Base-by-base conservation (phyloP, 1,140 invertebrate species). In the Drosophila paulistorum region DNA sequence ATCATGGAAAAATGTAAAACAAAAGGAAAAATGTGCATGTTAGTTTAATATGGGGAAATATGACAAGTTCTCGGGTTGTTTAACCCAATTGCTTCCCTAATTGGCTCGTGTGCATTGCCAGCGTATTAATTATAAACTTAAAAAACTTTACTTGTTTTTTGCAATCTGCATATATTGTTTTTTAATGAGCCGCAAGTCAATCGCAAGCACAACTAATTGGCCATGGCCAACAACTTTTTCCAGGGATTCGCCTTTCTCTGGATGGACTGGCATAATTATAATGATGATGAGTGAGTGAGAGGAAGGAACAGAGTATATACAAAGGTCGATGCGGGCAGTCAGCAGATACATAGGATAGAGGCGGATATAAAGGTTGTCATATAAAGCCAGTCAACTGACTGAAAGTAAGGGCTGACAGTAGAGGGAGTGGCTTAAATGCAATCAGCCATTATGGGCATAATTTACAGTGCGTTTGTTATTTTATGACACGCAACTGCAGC, bases 111-210 rank as follows among this genome's bases (percentile, higher is more conserved):
- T 74, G 76, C 65, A 82, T 77, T 77, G 76, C 72, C 57, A 60
- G 51, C 68, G 79, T 80, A 68, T 83, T 89, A 89, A 89, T 87
- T 87, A 55, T 65, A 89, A 86, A 71, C 60, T 68, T 75, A 68
- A 71, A 75, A 81, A 74, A 72, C 68, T 58, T n/a, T 33, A 23
- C 55, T 72, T 74, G 70, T 74, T 75, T 67, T 81, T 65, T 75
- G 80, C 71, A 89, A 89, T 89, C 74, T 81, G 74, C 87, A 89
- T 89, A 89, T 89, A 89, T 89, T 89, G 84, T 89, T 89, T 89
- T 89, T 89, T 90, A 89, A 89, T 89, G 84, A 89, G 84, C 84
- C 84, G 84, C 84, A 84, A 87, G 84, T 87, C 84, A 87, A 89
- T 87, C 73, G 79, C 79, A 82, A 77, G 82, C 70, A 67, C 72